Conservation (phyloP, 2,888 invertebrate species). For the Tinea pellionella region DNA sequence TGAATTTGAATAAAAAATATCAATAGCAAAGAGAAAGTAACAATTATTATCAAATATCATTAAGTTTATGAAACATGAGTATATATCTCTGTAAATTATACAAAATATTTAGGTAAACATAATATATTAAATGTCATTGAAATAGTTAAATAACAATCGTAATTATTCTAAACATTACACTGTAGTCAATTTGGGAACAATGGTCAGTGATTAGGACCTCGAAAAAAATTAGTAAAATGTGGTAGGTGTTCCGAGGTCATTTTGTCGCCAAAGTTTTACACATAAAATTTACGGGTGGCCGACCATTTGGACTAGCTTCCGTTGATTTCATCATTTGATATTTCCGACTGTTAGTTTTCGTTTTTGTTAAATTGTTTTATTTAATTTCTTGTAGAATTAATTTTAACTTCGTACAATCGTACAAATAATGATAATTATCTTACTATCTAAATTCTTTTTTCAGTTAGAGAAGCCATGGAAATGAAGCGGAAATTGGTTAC, state of each 20-base stretch:
- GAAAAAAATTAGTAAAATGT: neutral
- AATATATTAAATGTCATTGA: neutral
- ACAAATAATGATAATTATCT: too few relatives aligned
- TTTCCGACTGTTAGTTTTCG: conserved; percentile 30
- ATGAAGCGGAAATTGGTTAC: neutral
- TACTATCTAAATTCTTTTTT: too few relatives aligned
- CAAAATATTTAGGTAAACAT: neutral
- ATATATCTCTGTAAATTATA: neutral
- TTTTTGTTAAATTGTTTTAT: neutral
- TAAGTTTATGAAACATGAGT: too few relatives aligned
- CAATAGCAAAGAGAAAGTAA: too few relatives aligned
- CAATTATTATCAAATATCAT: too few relatives aligned
- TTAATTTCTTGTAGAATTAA: neutral
- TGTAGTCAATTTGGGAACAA: neutral
- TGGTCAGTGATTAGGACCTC: conserved; percentile 1
- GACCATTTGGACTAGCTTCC: conserved; percentile 36
- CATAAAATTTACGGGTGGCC: conserved; percentile 43
- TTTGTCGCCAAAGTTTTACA: conserved; percentile 5
- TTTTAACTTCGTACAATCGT: too few relatives aligned
- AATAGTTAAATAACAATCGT: neutral
- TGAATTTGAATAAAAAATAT: too few relatives aligned
- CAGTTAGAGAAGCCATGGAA: neutral
- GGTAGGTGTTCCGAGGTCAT: conserved; percentile 7
- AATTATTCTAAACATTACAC: neutral
- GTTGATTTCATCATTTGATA: conserved; percentile 46